Evolutionary conservation across 2,113 vertebrate genomes (phyloP).

Genomic region (Pungitius pungitius): DNA sequence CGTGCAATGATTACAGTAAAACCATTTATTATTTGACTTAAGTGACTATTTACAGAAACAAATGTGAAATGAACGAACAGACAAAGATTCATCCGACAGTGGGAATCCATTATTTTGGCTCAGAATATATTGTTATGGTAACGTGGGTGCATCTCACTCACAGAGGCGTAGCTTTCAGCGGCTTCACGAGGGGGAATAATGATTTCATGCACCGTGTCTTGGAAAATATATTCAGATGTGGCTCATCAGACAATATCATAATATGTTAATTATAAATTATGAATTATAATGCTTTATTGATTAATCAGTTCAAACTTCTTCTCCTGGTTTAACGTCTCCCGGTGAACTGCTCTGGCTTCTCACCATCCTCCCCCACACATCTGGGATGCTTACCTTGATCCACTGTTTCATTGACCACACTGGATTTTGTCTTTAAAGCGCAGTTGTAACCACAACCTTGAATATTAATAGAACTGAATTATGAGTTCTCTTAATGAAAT

Average conservation of each 20-base stretch:
- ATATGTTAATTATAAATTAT: conserved; percentile 24
- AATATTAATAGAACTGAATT: conserved; percentile 43
- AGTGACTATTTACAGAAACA: not conserved
- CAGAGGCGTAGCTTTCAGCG: conserved; percentile 6
- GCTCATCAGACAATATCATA: conserved; percentile 31
- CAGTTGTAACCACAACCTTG: not conserved
- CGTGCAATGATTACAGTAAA: not conserved
- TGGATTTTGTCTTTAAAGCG: not conserved
- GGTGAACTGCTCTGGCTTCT: not conserved
- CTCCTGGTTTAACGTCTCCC: not conserved
- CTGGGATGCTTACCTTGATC: conserved; percentile 14
- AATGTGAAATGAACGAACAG: not conserved
- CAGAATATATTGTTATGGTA: conserved; percentile 10
- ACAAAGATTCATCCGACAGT: not conserved
- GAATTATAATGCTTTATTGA: conserved; percentile 23
- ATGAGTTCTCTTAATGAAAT: conserved; percentile 17
- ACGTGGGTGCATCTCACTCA: conserved; percentile 12
- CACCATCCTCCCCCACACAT: conserved; percentile 13
- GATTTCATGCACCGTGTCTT: conserved; percentile 45
- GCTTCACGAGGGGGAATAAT: conserved; percentile 21
- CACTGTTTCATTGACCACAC: not conserved
- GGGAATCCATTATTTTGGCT: not conserved
- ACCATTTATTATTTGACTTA: not conserved
- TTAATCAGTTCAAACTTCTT: conserved; percentile 7
- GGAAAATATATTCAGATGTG: conserved; percentile 33